Base-by-base conservation (phyloP, 1,140 invertebrate species). In the Drosophila punjabiensis region DNA sequence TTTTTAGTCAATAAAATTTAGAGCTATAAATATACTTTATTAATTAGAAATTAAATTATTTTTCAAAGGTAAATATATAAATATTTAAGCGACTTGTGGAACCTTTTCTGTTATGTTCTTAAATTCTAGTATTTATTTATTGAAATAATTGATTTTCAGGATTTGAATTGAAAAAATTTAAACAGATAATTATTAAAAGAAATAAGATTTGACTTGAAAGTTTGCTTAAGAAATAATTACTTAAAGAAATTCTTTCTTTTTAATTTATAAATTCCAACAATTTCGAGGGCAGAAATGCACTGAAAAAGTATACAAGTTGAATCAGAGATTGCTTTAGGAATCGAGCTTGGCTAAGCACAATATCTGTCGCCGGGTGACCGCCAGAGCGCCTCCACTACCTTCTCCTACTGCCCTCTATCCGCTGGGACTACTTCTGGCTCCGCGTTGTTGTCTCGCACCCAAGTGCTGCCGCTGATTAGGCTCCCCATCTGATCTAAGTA, bases 401-500 rank as follows among this genome's bases (percentile, higher is more conserved):
- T 30, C 68, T 24, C 37, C 18, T 18, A 35, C 18, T 66, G 11
- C 48, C 50, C 52, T 4, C 52, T 1, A 10, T 16, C 28, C 14
- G 33, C 18, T 37, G 32, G 53, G 45, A 52, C 33, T 53, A 73
- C 68, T 68, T 74, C 59, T 62, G 47, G 30, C 18, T 6, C 16
- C 20, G 33, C 53, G 47, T 45, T 28, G 24, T 30, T 35, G 67
- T 55, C 64, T 60, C 67, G 67, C 52, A 41, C 24, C 30, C 67
- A 45, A 24, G 2, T 28, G 55, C 37, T 43, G 65, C 66, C 24
- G 64, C 68, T 75, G 71, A 75, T 75, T 74, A 75, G 71, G 35
- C 37, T 11, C 20, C 45, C 66, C 71, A 75, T 75, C 69, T 43
- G 65, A 71, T 53, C 55, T 53, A 48, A 33, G 71, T 74, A 75